A percentile compares a stretch with the other conserved stretches of the same genome.
Conservation (phyloP, 53 echinoderm and acorn worm genomes). For the Echinometra lucunter region DNA sequence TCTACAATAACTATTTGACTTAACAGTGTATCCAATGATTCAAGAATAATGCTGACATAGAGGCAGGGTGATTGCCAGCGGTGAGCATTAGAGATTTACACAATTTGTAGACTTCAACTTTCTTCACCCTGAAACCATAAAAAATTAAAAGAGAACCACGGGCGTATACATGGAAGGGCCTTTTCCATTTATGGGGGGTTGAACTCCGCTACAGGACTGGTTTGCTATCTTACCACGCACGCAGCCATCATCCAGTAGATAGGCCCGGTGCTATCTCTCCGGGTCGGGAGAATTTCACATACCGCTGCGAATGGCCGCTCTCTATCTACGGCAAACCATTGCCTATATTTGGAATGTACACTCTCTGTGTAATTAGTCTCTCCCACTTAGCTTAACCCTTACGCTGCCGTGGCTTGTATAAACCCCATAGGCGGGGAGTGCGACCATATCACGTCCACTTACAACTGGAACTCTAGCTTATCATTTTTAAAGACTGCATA, state of each 20-base stretch:
- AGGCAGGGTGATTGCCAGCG: not conserved
- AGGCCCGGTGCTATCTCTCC: not conserved
- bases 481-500: not conserved
- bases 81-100: too few relatives aligned
- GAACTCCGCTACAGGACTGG: not conserved
- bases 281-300: constrained; percentile 62
- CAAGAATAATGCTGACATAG: not conserved
- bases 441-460: not conserved
- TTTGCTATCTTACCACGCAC: constrained; percentile 24
- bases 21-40: not conserved
- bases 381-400: constrained; percentile 25
- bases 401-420: not conserved
- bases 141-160: not conserved
- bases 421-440: not conserved
- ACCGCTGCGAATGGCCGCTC: constrained; percentile 56
- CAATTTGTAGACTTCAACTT: not conserved
- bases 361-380: constrained; percentile 67
- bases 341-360: constrained; percentile 69
- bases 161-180: constrained; percentile 33
- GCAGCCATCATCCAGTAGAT: not conserved
- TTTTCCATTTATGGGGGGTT: constrained; percentile 68
- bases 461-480: not conserved
- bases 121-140: not conserved
- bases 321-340: constrained; percentile 51
- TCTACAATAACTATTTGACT: not conserved